Evolutionary conservation across 2,797 vertebrate genomes (phyloP), one percentile per base, ranked within the genome.

Genomic region (Nyctalus aviator): DNA sequence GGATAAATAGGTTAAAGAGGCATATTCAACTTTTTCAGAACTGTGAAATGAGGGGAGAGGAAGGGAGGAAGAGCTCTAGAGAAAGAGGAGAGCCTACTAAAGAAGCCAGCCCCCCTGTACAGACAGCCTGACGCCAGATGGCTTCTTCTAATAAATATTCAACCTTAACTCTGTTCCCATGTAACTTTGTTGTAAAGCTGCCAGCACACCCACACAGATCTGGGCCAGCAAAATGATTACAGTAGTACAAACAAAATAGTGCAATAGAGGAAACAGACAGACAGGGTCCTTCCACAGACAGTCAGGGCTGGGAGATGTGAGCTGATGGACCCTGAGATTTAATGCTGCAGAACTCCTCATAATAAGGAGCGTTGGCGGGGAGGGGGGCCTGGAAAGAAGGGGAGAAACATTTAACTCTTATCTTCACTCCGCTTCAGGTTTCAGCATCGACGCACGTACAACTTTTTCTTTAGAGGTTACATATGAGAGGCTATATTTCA

Each of bases 71-170:
- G 97, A 98, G 97, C 97, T 97, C 83, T 87, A 94, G 97, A 98
- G 98, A 98, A 98, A 98, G 98, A 98, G 97, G 98, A 98, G 99
- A 98, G 99, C 98, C 99, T 99, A 99, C 99, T 99, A 98, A 99
- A 98, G 99, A 98, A 99, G 98, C 98, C 98, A 98, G 98, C 98
- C 98, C 99, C 98, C 98, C 99, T 97, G 98, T 99, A 99, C 99
- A 99, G 99, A 99, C 99, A 99, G 98, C 98, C 99, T 99, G 99
- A 99, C 99, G 99, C 99, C 99, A 99, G 99, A 99, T 99, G 99
- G 99, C 99, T 99, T 99, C 99, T 99, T 99, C 99, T 99, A 99
- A 99, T 99, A 99, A 99, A 99, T 99, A 99, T 99, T 99, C 99
- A 99, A 99, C 99, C 99, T 99, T 99, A 99, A 99, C 99, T 99